These are phyloP conservation scores for Phengaris alcon DNA, from an alignment of 2,888 invertebrate species.

Conservation along the genomic window DNA sequence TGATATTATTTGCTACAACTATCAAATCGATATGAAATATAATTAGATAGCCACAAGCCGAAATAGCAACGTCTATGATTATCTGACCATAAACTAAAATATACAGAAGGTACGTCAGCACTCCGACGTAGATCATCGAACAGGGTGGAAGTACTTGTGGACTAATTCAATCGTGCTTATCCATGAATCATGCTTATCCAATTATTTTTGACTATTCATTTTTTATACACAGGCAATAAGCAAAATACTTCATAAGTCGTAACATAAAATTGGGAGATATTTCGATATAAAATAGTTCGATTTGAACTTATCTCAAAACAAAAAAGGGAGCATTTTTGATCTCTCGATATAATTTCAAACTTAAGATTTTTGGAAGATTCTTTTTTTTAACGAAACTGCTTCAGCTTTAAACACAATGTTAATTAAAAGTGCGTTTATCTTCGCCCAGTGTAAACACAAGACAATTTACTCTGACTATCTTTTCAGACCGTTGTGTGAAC, in stretches of 20 bases:
- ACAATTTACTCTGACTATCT: constrained; percentile 8
- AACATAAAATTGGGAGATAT: neutral
- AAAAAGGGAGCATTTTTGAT: neutral
- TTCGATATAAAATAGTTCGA: neutral
- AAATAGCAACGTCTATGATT: constrained; percentile 26
- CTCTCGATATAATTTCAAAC: neutral
- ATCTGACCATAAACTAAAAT: constrained; percentile 2
- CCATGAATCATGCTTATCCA: too few relatives aligned
- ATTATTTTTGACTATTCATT: neutral
- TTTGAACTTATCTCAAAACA: neutral
- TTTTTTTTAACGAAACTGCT: too few relatives aligned
- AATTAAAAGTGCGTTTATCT: neutral
- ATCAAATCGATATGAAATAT: constrained; percentile 1
- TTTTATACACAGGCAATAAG: neutral
- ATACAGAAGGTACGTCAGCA: constrained; percentile 17
- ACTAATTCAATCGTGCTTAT: neutral
- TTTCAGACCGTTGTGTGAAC: constrained; percentile 3
- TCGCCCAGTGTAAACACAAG: neutral
- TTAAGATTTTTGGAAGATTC: neutral
- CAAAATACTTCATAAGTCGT: neutral
- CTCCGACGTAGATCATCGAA: neutral
- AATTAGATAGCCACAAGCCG: constrained; percentile 2
- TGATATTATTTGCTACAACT: neutral
- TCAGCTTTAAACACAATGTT: neutral
- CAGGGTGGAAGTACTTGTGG: neutral